phyloP scores from a whole-genome alignment of 2,113 vertebrate species.

The Cranoglanis bouderius region DNA sequence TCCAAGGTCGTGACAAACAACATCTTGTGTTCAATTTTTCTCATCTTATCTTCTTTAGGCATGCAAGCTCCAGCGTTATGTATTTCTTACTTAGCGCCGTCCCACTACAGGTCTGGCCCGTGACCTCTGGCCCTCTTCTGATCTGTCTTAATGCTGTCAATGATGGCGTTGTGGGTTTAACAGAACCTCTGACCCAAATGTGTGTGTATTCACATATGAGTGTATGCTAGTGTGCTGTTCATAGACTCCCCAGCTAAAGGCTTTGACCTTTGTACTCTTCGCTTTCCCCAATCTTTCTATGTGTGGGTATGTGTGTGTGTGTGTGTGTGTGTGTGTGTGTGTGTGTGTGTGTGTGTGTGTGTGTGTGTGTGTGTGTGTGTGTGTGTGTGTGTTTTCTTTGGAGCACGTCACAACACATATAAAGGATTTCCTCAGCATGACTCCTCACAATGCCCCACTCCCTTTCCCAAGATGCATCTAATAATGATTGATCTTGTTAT shows the following conservation, averaged over 20 bases:
- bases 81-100: not conserved
- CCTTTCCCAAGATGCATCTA: slow-evolving; percentile 14
- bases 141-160: slow-evolving; percentile 32
- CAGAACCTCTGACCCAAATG: slow-evolving; percentile 39
- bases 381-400: not conserved
- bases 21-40: not conserved
- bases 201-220: slow-evolving; percentile 3
- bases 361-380: too few relatives aligned
- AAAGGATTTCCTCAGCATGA: slow-evolving; percentile 28
- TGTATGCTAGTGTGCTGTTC: not conserved
- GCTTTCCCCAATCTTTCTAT: not conserved
- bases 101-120: not conserved
- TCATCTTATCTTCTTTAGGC: not conserved
- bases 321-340: too few relatives aligned
- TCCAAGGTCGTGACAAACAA: not conserved
- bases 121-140: slow-evolving; percentile 29
- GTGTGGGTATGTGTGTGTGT: too few relatives aligned
- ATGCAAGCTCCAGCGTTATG: not conserved
- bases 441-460: slow-evolving; percentile 11
- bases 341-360: too few relatives aligned
- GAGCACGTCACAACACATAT: slow-evolving; percentile 23
- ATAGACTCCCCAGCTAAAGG: slow-evolving; percentile 22
- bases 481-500: slow-evolving; percentile 40
- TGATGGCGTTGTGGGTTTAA: slow-evolving; percentile 30
- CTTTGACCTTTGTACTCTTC: slow-evolving; percentile 18